A percentile compares a stretch with the other conserved stretches of the same genome.
Conservation (phyloP, 2,797 vertebrate genomes). For the Lacerta bilineata region DNA sequence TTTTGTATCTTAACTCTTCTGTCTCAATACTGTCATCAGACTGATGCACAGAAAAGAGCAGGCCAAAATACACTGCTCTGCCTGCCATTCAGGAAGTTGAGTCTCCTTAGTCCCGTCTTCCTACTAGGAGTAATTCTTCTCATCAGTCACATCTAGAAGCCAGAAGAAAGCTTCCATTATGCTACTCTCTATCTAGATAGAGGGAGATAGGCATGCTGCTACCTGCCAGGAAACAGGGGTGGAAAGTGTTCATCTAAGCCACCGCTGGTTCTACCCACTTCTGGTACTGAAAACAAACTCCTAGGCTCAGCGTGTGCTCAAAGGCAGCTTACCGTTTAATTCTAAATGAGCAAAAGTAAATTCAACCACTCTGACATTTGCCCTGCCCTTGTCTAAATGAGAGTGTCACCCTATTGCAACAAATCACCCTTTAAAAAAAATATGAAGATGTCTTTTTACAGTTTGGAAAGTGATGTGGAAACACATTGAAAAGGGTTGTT, state of each 20-base stretch:
- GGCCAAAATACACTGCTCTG: neutral
- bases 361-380: too few relatives aligned
- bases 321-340: too few relatives aligned
- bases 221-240: neutral
- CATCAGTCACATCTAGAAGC: neutral
- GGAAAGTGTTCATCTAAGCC: neutral
- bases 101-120: neutral
- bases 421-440: conserved; percentile 10
- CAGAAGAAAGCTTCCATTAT: neutral
- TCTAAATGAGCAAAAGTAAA: too few relatives aligned
- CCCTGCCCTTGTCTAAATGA: neutral
- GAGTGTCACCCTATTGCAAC: too few relatives aligned
- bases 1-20: neutral
- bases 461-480: too few relatives aligned
- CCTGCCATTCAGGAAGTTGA: conserved; percentile 12
- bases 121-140: neutral
- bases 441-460: too few relatives aligned
- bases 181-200: neutral
- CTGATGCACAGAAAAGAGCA: neutral
- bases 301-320: too few relatives aligned
- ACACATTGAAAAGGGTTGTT: neutral
- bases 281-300: too few relatives aligned
- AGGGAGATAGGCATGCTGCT: neutral
- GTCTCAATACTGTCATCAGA: neutral
- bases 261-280: too few relatives aligned